Percentiles rank a stretch among this genome's conserved stretches.
These are phyloP conservation scores for Pantherophis vulpinus DNA, from an alignment of 2,797 vertebrate genomes.

Conservation along the genomic window DNA sequence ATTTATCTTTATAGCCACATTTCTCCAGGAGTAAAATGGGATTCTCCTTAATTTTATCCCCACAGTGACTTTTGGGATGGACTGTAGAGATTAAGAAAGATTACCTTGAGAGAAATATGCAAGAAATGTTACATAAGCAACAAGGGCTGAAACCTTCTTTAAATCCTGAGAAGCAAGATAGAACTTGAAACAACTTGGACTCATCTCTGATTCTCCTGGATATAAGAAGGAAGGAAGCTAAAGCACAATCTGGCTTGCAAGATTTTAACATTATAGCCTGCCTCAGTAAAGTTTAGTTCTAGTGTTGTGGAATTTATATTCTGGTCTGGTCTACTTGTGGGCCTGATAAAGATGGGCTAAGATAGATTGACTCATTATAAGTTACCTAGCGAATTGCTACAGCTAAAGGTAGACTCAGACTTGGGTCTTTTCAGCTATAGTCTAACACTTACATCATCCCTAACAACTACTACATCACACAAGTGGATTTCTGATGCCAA, in stretches of 20 bases:
- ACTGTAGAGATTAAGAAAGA: background rate
- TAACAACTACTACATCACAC: background rate
- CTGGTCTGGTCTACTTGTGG: background rate
- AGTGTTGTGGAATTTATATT: background rate
- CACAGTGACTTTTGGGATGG: background rate
- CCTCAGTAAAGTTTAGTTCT: background rate
- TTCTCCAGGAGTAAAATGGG: background rate
- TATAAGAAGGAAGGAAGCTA: background rate
- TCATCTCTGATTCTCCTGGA: background rate
- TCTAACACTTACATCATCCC: background rate
- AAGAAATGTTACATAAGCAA: background rate
- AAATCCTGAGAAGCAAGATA: background rate
- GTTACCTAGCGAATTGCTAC: background rate
- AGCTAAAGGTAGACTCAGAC: background rate
- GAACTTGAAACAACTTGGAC: background rate
- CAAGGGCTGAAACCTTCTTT: background rate
- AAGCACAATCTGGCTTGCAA: background rate
- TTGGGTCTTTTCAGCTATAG: background rate
- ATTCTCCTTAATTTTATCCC: background rate
- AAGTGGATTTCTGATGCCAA: background rate
- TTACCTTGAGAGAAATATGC: background rate
- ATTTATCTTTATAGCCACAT: background rate
- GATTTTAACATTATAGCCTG: background rate
- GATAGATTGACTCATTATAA: background rate
- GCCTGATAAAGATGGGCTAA: background rate